Percentiles rank a stretch among this genome's conserved stretches.
Conservation (phyloP, 2,797 vertebrate genomes). For the Halcyon smyrnensis region DNA sequence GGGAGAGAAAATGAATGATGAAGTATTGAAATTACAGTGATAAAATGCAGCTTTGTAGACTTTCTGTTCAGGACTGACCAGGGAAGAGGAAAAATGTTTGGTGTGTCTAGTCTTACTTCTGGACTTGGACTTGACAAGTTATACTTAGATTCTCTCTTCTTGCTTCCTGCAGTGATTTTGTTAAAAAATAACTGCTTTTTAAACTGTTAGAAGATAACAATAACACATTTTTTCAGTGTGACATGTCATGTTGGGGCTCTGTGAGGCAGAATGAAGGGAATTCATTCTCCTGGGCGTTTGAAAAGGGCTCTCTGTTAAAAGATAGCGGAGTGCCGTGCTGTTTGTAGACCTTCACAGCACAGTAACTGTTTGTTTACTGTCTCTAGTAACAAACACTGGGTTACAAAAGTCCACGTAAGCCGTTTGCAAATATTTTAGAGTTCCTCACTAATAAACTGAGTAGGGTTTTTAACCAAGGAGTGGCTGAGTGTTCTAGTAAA, state of each 20-base stretch:
- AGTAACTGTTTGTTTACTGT: not conserved
- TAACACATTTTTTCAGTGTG: not conserved
- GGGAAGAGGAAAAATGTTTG: not conserved
- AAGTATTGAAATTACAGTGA: not conserved
- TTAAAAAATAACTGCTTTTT: not conserved
- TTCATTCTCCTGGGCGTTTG: not conserved
- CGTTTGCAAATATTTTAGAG: not conserved
- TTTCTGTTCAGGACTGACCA: not conserved
- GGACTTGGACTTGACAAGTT: not conserved
- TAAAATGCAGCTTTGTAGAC: not conserved
- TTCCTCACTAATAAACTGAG: not conserved
- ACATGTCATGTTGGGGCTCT: not conserved
- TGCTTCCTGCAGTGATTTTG: not conserved
- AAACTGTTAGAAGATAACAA: not conserved
- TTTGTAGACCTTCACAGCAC: not conserved
- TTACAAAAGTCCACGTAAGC: not conserved
- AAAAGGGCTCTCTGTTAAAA: conserved; percentile 10
- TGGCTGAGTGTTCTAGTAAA: not conserved
- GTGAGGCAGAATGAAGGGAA: not conserved
- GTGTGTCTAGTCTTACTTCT: not conserved
- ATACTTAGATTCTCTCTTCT: not conserved
- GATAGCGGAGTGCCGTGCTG: not conserved
- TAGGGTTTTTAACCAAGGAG: not conserved
- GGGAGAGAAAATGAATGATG: not conserved
- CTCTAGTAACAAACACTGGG: not conserved